phyloP scores from a whole-genome alignment of 2,113 vertebrate genomes.

The Montifringilla adamsi region DNA sequence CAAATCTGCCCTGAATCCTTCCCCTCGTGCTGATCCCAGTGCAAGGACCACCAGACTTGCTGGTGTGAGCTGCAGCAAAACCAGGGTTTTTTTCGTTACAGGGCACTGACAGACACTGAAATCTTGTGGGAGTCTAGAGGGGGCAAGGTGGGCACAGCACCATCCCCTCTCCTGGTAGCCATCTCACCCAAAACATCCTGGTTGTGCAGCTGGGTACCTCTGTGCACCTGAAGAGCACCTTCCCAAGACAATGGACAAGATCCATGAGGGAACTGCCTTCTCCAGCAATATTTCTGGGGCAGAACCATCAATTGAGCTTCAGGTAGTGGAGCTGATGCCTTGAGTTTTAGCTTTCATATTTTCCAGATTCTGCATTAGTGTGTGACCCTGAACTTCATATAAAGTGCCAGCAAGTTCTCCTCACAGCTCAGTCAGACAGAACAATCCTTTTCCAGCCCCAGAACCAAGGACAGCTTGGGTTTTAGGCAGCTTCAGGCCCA shows the following conservation, averaged over 20 bases:
- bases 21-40: rapidly evolving
- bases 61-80: background rate
- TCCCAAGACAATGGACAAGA: no score
- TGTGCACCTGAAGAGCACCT: background rate
- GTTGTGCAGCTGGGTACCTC: background rate
- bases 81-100: background rate
- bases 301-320: background rate
- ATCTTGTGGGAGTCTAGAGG: background rate
- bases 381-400: background rate
- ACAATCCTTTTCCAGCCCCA: background rate
- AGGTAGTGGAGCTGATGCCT: background rate
- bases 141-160: background rate
- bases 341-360: background rate
- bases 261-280: background rate
- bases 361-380: background rate
- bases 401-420: background rate
- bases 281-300: background rate
- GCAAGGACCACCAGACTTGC: background rate
- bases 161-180: background rate
- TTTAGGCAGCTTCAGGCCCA: background rate
- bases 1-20: background rate
- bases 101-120: background rate
- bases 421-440: background rate
- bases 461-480: background rate
- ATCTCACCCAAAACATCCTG: background rate